Evolutionary conservation across 2,113 vertebrate species (phyloP), one percentile per base, ranked within the genome.

Genomic region (Crypturellus undulatus): DNA sequence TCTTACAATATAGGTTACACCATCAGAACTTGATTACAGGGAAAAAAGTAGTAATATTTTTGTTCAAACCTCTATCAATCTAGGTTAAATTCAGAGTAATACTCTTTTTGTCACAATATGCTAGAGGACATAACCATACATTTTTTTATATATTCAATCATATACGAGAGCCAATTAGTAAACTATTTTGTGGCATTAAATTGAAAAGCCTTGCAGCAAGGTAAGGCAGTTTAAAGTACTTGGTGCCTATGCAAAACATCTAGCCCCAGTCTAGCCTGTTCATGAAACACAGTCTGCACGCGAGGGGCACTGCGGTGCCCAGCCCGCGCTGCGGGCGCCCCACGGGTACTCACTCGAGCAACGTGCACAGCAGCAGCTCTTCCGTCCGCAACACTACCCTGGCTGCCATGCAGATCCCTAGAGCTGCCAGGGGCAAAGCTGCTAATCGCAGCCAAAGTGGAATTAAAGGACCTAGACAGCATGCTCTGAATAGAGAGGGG

Each of bases 391-490:
- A 97, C 98, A 98, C 98, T 99, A 96, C 98, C 98, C 94, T 99
- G 99, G 98, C 99, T 99, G 98, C 98, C 98, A 98, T 98, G 98
- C 98, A 99, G 98, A 95, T 98, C 99, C 98, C 99, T 99, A 99
- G 98, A 98, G 98, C 99, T 99, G 98, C 98, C 98, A 98, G 97
- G 99, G 98, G 98, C 98, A 98, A 98, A 98, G 97, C 97, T 98
- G 98, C 98, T 98, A 98, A 99, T 98, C 94, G 98, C 98, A 97
- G 98, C 97, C 58, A 98, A 98, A 99, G 98, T 98, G 98, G 98
- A 98, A 98, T 99, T 99, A 99, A 98, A 99, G 98, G 99, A 99
- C 98, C 99, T 98, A 98, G 99, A 99, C 98, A 99, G 98, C 97
- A 98, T 97, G 90, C 97, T 99, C 99, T 99, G 98, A 99, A 98